Percentiles rank a stretch among this genome's conserved stretches.
These are phyloP conservation scores for Oophaga sylvatica DNA, from an alignment of 2,797 vertebrate species.

Conservation along the genomic window DNA sequence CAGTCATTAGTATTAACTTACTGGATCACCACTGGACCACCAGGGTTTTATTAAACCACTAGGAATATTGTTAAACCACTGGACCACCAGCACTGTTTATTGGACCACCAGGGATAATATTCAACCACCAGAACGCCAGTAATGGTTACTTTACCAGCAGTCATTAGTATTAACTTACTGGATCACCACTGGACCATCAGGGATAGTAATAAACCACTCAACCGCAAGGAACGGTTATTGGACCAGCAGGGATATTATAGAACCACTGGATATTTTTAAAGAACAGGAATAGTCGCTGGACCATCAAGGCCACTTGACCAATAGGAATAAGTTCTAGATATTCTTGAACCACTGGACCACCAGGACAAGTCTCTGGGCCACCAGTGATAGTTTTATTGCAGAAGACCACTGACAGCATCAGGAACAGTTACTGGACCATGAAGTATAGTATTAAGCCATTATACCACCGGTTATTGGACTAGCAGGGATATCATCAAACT, in stretches of 20 bases:
- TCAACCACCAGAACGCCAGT: neutral
- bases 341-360: neutral
- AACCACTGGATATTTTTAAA: too few relatives aligned
- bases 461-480: neutral
- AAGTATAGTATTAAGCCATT: neutral
- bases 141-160: neutral
- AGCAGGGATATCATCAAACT: too few relatives aligned
- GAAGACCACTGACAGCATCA: too few relatives aligned
- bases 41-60: too few relatives aligned
- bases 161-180: too few relatives aligned
- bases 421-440: too few relatives aligned
- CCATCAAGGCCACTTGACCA: neutral
- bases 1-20: too few relatives aligned
- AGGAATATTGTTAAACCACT: too few relatives aligned
- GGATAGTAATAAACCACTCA: neutral
- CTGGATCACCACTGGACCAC: neutral
- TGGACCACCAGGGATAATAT: neutral
- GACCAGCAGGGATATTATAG: too few relatives aligned
- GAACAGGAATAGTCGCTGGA: too few relatives aligned
- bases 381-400: neutral
- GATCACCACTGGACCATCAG: neutral
- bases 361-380: neutral
- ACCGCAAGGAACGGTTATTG: too few relatives aligned
- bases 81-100: too few relatives aligned
- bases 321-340: neutral